phyloP scores from a whole-genome alignment of 2,113 vertebrate species.

The Castor canadensis region DNA sequence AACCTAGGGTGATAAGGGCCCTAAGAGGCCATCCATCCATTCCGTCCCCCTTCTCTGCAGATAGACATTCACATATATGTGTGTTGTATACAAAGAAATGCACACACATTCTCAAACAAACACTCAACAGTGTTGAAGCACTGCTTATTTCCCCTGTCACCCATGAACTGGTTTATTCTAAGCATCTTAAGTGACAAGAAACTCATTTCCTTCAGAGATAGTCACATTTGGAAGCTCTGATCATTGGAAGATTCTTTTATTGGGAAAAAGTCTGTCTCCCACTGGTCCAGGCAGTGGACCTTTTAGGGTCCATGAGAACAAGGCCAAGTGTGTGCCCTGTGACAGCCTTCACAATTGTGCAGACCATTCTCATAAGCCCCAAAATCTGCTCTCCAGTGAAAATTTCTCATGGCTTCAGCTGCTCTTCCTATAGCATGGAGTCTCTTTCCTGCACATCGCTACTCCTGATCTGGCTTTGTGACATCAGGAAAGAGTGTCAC shows the following conservation, averaged over 20 bases:
- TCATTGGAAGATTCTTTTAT: background rate
- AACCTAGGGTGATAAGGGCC: background rate
- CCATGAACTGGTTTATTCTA: background rate
- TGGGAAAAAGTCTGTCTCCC: background rate
- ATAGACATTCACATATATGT: rapidly evolving
- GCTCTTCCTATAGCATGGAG: background rate
- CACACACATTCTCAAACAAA: background rate
- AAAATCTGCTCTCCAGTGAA: background rate
- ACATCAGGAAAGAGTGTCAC: background rate
- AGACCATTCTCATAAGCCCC: rapidly evolving
- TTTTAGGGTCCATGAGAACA: rapidly evolving
- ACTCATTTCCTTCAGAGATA: background rate
- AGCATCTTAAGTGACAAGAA: background rate
- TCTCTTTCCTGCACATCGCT: rapidly evolving
- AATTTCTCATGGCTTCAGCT: too few species aligned
- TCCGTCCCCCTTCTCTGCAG: background rate
- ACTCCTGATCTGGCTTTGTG: rapidly evolving
- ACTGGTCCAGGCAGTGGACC: too few species aligned
- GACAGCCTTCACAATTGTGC: background rate
- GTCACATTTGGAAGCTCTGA: background rate
- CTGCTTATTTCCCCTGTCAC: rapidly evolving
- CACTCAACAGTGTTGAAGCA: rapidly evolving
- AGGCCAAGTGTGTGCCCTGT: too few species aligned
- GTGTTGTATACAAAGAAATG: rapidly evolving
- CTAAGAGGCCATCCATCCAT: background rate